Base-by-base conservation (phyloP, 1,140 invertebrate genomes). In the Batillaria attramentaria region DNA sequence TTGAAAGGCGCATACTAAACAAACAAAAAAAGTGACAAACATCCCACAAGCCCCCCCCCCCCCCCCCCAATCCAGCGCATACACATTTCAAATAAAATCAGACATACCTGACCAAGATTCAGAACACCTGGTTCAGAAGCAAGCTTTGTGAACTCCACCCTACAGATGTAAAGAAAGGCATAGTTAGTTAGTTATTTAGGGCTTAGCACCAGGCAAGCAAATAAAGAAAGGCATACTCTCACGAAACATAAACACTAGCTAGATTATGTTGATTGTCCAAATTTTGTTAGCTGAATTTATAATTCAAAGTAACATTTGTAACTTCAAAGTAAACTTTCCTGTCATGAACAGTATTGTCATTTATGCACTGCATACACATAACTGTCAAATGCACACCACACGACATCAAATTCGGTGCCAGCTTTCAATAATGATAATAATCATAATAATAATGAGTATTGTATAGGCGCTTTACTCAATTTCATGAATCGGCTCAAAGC, bases 81-180 rank as follows among this genome's bases (percentile, higher is more conserved):
- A n/a, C n/a, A n/a, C n/a, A n/a, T n/a, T n/a, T n/a, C n/a, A n/a
- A n/a, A 66, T 16, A 20, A 6, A 24, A 28, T 13, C 1, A 69
- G 24, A 74, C 66, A 79, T 86, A 92, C 92, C 87, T 99, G 98
- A 0, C 98, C 98, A 46, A 99, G 93, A 92, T 99, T 99, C 18
- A 98, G 89, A 1, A 98, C 97, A 86, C 99, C 97, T 86, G 97
- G 93, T 84, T 99, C 94, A 65, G 94, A 88, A 35, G 96, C 96
- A 62, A 99, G 90, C 79, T 95, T 94, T 79, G 96, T 97, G 90
- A 99, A 99, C 91, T 99, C 98, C 37, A 98, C 96, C 98, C 97
- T 98, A 66, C n/a, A 87, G 80, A 6, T 78, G n/a, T 77, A 73
- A 68, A 72, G 10, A 68, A 6, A 50, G 18, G 70, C 73, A 50